These are phyloP conservation scores for Drosophila yakuba DNA, from an alignment of 1,140 invertebrate genomes.

Conservation along the genomic window DNA sequence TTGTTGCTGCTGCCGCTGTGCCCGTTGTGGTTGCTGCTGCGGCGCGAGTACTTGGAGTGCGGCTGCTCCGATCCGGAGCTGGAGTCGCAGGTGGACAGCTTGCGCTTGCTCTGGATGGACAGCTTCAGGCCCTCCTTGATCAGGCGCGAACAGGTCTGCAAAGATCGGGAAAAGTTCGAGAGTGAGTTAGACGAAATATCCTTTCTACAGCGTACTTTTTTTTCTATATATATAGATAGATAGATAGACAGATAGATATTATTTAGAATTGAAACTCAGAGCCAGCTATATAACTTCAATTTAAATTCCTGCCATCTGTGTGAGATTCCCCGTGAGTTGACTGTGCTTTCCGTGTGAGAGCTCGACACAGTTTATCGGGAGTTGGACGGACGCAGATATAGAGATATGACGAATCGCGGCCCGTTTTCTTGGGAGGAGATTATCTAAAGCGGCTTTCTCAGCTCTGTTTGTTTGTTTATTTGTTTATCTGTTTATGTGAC, in stretches of 20 bases:
- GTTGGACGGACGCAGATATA: conserved; percentile 17
- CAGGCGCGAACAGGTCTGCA: conserved; percentile 93
- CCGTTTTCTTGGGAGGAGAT: conserved; percentile 50
- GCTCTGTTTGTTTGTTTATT: conserved; percentile 51
- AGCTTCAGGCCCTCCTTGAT: conserved; percentile 96
- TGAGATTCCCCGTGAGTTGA: not conserved
- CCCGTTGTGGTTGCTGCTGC: conserved; percentile 28
- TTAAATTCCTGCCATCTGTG: not conserved
- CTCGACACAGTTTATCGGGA: conserved; percentile 34
- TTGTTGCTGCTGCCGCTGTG: conserved; percentile 21
- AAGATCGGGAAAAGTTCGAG: conserved; percentile 11
- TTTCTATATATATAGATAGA: too few species aligned
- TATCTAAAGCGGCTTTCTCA: conserved; percentile 66
- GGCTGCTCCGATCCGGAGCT: conserved; percentile 86
- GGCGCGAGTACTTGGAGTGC: conserved; percentile 77
- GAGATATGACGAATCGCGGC: conserved; percentile 39
- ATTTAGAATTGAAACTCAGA: not conserved
- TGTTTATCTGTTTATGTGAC: conserved; percentile 37
- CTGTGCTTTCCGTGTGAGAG: conserved; percentile 6
- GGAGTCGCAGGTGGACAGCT: conserved; percentile 88
- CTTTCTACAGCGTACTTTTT: too few species aligned
- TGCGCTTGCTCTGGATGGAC: conserved; percentile 94
- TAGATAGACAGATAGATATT: too few species aligned
- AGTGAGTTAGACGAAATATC: conserved; percentile 2
- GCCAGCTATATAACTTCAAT: not conserved